These are phyloP conservation scores for Amphiprion ocellaris DNA, from an alignment of 2,113 vertebrate genomes.

Conservation along the genomic window DNA sequence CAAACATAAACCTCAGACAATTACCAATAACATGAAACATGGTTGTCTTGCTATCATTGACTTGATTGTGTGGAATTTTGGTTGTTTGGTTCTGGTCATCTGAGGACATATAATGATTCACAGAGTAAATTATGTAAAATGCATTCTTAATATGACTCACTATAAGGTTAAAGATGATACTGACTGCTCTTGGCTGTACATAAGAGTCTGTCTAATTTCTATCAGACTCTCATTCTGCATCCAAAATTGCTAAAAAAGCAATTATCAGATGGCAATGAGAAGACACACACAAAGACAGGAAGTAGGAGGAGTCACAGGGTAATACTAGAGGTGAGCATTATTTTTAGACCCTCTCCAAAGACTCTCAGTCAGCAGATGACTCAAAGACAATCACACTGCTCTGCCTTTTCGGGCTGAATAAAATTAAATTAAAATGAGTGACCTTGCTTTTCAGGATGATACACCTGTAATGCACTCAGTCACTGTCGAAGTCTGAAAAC, in stretches of 20 bases:
- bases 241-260: constrained; percentile 35
- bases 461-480: constrained; percentile 36
- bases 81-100: not conserved
- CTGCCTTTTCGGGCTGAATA: constrained; percentile 45
- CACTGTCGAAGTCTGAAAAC: constrained; percentile 10
- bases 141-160: constrained; percentile 13
- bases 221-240: constrained; percentile 27
- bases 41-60: constrained; percentile 11
- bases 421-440: constrained; percentile 52
- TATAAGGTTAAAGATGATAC: not conserved
- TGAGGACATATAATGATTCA: not conserved
- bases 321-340: constrained; percentile 71
- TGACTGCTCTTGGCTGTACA: not conserved
- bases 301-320: constrained; percentile 52
- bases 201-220: constrained; percentile 11
- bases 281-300: constrained; percentile 48
- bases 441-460: constrained; percentile 55
- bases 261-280: constrained; percentile 42
- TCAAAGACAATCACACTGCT: constrained; percentile 61
- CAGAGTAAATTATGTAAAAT: not conserved
- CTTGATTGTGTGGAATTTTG: not conserved
- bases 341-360: constrained; percentile 73
- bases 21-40: not conserved
- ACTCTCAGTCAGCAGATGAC: constrained; percentile 71
- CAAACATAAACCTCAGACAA: not conserved